Percentiles rank a stretch among this genome's conserved stretches.
phyloP scores from a whole-genome alignment of 2,888 invertebrate genomes.

The Drosophila falleni region DNA sequence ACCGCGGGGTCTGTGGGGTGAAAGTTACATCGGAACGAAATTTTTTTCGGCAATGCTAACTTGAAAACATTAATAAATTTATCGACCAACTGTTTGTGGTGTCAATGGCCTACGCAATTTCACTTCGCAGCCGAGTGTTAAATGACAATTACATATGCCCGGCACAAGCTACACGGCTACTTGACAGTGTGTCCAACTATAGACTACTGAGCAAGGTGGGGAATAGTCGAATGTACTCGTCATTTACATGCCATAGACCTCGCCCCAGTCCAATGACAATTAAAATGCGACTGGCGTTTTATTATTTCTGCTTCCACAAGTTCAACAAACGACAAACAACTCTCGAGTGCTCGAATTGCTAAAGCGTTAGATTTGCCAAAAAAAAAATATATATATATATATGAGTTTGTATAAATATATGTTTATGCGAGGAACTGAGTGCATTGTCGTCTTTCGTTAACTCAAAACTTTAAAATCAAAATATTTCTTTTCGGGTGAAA shows the following conservation, averaged over 20 bases:
- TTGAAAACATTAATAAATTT: conserved; percentile 51
- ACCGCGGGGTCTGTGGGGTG: conserved; percentile 63
- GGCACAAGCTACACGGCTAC: conserved; percentile 56
- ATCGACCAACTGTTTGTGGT: conserved; percentile 50
- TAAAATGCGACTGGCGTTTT: conserved; percentile 69
- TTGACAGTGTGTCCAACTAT: conserved; percentile 35
- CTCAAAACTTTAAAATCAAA: conserved; percentile 41
- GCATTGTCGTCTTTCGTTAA: conserved; percentile 37
- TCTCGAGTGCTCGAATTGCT: conserved; percentile 37
- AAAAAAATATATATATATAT: conserved; percentile 18
- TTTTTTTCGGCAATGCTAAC: conserved; percentile 17
- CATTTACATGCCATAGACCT: conserved; percentile 79
- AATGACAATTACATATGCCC: conserved; percentile 74
- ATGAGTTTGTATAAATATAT: conserved; percentile 1
- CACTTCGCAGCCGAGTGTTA: conserved; percentile 70
- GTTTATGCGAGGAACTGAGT: conserved; percentile 9
- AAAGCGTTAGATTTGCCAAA: conserved; percentile 63
- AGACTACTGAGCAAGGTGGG: conserved; percentile 21
- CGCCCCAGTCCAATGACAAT: conserved; percentile 65
- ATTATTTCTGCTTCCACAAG: conserved; percentile 45
- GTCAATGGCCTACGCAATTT: conserved; percentile 81
- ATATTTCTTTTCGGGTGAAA: conserved; percentile 67
- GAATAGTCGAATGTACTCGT: conserved; percentile 47
- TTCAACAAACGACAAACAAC: conserved; percentile 72
- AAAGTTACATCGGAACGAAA: conserved; percentile 52